Base-by-base conservation (phyloP, 2,797 vertebrate genomes). In the Myripristis murdjan region DNA sequence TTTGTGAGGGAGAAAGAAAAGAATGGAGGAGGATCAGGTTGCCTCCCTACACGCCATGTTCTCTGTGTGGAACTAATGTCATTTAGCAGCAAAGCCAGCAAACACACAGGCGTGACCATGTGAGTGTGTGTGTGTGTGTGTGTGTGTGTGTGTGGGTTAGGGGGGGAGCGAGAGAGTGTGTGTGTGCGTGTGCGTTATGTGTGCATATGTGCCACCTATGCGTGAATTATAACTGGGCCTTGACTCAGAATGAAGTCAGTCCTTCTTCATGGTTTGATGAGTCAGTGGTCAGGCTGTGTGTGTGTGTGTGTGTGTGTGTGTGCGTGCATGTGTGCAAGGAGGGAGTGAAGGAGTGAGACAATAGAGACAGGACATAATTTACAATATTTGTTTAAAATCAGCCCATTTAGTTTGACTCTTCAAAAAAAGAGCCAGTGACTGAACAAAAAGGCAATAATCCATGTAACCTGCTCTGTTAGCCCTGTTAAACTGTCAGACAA, bases 41-140 rank as follows among this genome's bases (percentile, higher is more conserved):
- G 87, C 91, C 91, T 92, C 88, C 35, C 89, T 92, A 88, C 89
- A 89, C 83, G 46, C 87, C 86, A 87, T 87, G 91, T 92, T 90
- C 85, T 89, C 91, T 89, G 78, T 83, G 84, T 91, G 92, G 89
- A 92, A 93, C 91, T 91, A 91, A 93, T 91, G 90, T 92, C 87
- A 89, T 91, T 92, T 91, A 86, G 83, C 78, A 76, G 87, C 77
- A 82, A 87, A 90, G 87, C 88, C 92, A 86, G 90, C 85, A 90
- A 88, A 92, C 88, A 89, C 83, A 85, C 87, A 89, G 78, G 87
- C 89, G 84, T 92, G 91, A 90, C 91, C 79, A 20, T 86, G 79
- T 68, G 81, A 70, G 77, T 79, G 66, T 67, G 58, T 64, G 71
- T 46, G 66, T 56, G 37, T 70, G 71, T 78, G 71, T 61, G 70